Percentiles rank a stretch among this genome's conserved stretches.
Evolutionary conservation across 2,113 vertebrate species (phyloP).

Genomic region (Peromyscus maniculatus): DNA sequence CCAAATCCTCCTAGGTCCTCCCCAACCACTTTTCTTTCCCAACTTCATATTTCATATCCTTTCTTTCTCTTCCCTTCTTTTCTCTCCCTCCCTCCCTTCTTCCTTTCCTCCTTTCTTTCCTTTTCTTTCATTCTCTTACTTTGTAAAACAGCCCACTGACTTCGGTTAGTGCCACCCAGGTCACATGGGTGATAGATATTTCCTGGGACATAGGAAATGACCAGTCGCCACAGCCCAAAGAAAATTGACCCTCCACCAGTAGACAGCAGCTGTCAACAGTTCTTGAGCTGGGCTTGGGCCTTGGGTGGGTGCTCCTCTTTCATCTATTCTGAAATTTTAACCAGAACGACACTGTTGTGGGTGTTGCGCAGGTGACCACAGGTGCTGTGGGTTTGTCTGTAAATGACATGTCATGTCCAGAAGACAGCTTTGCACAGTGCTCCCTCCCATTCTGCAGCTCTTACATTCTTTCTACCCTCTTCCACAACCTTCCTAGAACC

Average conservation of each 20-base stretch:
- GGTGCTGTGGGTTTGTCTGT: background rate
- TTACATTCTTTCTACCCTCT: background rate
- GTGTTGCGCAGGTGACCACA: background rate
- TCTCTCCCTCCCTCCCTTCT: too few relatives aligned
- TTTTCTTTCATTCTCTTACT: background rate
- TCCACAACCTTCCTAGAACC: background rate
- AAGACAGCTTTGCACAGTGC: background rate
- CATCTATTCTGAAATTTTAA: background rate
- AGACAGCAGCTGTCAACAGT: background rate
- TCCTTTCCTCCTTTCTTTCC: fast-evolving
- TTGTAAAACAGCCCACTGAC: background rate
- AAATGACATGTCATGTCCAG: background rate
- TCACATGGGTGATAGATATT: background rate
- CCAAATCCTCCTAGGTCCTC: background rate
- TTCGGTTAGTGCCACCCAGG: background rate
- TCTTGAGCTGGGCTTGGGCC: background rate
- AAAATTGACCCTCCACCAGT: background rate
- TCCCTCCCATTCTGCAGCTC: background rate
- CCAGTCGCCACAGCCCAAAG: background rate
- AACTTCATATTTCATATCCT: background rate
- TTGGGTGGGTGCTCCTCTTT: background rate
- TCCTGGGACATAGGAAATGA: background rate
- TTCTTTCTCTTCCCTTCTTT: background rate
- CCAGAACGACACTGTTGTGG: background rate
- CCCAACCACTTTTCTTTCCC: background rate